Conservation (phyloP, 2,797 vertebrate genomes). For the Gorsachius magnificus region DNA sequence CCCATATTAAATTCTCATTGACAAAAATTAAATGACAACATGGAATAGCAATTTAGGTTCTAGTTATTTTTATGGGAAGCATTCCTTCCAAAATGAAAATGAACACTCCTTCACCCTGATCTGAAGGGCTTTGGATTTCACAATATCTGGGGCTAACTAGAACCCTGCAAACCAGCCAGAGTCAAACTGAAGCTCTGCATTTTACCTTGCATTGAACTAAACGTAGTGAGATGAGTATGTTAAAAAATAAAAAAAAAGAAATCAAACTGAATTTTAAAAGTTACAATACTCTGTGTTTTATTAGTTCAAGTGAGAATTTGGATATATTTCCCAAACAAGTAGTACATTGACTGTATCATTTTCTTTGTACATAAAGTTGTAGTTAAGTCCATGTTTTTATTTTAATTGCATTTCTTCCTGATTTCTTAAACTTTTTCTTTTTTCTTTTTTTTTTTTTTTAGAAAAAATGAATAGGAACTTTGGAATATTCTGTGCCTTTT, state of each 20-base stretch:
- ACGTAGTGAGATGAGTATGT: background rate
- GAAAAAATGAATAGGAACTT: background rate
- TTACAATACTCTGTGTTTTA: background rate
- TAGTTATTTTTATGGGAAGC: background rate
- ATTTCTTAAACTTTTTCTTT: background rate
- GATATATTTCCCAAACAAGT: background rate
- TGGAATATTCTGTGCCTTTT: background rate
- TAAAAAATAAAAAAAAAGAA: background rate
- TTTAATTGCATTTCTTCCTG: background rate
- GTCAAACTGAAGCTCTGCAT: background rate
- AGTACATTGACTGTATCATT: background rate
- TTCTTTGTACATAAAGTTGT: background rate
- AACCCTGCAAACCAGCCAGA: background rate
- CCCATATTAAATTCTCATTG: background rate
- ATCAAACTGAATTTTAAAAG: background rate
- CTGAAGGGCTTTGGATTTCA: background rate
- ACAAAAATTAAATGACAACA: slow-evolving; percentile 16
- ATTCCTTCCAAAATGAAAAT: slow-evolving; percentile 31
- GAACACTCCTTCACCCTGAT: background rate
- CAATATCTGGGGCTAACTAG: background rate
- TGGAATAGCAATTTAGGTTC: background rate
- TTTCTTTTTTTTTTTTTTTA: background rate
- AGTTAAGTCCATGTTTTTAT: background rate
- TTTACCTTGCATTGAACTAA: background rate
- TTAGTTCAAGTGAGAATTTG: background rate